Conservation (phyloP, 2,888 invertebrate species). For the Marasmarcha lunaedactyla region DNA sequence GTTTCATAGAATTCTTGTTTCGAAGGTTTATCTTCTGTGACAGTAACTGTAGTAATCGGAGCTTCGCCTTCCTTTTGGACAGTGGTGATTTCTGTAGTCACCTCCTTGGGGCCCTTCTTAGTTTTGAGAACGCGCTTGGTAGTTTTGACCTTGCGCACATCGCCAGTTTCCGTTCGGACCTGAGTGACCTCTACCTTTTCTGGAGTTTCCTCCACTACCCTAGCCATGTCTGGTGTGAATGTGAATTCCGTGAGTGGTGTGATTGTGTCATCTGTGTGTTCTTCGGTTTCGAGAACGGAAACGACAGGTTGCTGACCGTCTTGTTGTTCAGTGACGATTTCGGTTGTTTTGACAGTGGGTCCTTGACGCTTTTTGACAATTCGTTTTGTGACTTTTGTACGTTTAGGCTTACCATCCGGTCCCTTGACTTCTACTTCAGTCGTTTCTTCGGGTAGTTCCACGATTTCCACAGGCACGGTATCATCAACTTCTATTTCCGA, state of each 20-base stretch:
- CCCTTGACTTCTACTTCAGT: constrained; percentile 21
- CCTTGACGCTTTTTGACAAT: constrained; percentile 39
- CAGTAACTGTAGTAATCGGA: constrained; percentile 28
- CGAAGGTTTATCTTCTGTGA: constrained; percentile 30
- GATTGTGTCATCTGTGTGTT: too few relatives aligned
- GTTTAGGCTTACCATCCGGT: constrained; percentile 25
- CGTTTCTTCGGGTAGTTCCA: constrained; percentile 21
- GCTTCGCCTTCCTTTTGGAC: constrained; percentile 39
- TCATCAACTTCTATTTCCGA: constrained; percentile 3
- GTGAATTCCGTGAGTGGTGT: constrained; percentile 19
- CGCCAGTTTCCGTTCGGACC: constrained; percentile 25
- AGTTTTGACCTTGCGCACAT: constrained; percentile 27
- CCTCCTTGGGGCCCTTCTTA: constrained; percentile 42
- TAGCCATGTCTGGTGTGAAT: constrained; percentile 17
- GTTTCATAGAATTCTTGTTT: constrained; percentile 13
- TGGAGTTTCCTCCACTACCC: constrained; percentile 27
- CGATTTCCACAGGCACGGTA: constrained; percentile 1
- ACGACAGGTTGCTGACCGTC: constrained; percentile 23
- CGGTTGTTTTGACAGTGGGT: constrained; percentile 23
- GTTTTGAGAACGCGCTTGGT: constrained; percentile 44
- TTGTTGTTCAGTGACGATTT: constrained; percentile 25
- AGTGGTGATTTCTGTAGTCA: constrained; percentile 52
- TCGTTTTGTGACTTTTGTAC: constrained; percentile 22
- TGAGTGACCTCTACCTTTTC: constrained; percentile 34
- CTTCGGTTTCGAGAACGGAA: constrained; percentile 33